Conservation (phyloP, 1,140 invertebrate species). For the Pinna nobilis region DNA sequence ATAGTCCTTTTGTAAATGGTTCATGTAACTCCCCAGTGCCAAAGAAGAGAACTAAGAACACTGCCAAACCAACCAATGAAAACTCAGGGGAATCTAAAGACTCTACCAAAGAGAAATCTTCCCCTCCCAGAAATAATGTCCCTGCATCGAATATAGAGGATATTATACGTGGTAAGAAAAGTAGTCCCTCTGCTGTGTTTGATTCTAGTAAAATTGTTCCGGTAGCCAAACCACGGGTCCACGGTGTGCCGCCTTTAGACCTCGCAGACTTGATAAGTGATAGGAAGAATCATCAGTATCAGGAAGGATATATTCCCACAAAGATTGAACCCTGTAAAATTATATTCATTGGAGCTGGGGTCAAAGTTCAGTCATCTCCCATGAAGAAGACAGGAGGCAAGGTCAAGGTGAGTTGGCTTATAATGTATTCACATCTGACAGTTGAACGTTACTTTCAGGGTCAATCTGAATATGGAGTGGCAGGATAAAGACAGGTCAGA, state of each 20-base stretch:
- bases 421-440: no score
- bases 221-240: conserved; percentile 31
- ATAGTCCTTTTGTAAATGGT: conserved; percentile 39
- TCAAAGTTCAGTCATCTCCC: conserved; percentile 49
- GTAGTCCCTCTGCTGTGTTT: conserved; percentile 45
- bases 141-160: conserved; percentile 46
- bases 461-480: no score
- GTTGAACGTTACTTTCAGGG: no score
- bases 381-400: no score
- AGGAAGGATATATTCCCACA: conserved; percentile 61
- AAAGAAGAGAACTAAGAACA: conserved; percentile 34
- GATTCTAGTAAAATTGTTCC: conserved; percentile 50
- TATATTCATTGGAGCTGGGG: conserved; percentile 59
- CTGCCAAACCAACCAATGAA: conserved; percentile 10
- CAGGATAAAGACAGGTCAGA: no score
- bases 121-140: conserved; percentile 11
- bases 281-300: conserved; percentile 48
- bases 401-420: no score
- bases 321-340: conserved; percentile 64
- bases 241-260: conserved; percentile 37
- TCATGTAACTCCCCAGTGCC: conserved; percentile 45
- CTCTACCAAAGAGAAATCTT: conserved; percentile 10
- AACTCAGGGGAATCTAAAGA: conserved; percentile 2
- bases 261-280: conserved; percentile 29
- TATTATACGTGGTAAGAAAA: conserved; percentile 39